Conservation (phyloP, 2,888 invertebrate species). For the Phaedon cochleariae region DNA sequence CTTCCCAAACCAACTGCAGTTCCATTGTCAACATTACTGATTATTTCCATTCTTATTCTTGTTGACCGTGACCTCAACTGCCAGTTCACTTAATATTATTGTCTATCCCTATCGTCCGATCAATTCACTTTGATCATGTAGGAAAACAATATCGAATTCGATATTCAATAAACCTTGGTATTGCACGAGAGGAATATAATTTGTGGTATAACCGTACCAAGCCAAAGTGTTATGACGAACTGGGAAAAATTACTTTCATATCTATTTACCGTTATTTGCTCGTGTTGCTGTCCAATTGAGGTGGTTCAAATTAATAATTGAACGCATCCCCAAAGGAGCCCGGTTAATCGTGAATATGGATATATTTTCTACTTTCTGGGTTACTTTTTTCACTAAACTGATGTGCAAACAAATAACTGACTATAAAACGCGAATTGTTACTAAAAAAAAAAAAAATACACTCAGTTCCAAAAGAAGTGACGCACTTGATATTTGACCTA, state of each 20-base stretch:
- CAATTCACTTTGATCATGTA: background rate
- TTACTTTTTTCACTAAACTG: no score
- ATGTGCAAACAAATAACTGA: no score
- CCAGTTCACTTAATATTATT: background rate
- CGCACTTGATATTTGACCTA: no score
- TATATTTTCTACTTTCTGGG: no score
- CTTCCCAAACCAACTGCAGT: background rate
- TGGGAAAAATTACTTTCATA: background rate
- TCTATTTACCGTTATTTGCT: background rate
- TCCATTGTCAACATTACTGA: no score
- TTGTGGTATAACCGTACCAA: background rate
- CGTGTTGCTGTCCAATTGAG: background rate
- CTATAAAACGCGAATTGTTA: no score
- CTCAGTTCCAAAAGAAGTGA: no score
- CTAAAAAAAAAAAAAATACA: no score
- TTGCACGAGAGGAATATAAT: background rate
- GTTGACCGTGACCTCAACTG: no score
- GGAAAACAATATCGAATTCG: background rate
- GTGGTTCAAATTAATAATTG: background rate
- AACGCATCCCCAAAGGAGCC: background rate
- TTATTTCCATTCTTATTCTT: no score
- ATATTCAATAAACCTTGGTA: background rate
- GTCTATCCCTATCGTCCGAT: no score
- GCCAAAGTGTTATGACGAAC: background rate
- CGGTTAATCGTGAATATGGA: no score